These are phyloP conservation scores for Diachasma alloeum DNA, from an alignment of 1,140 invertebrate species.

Conservation along the genomic window DNA sequence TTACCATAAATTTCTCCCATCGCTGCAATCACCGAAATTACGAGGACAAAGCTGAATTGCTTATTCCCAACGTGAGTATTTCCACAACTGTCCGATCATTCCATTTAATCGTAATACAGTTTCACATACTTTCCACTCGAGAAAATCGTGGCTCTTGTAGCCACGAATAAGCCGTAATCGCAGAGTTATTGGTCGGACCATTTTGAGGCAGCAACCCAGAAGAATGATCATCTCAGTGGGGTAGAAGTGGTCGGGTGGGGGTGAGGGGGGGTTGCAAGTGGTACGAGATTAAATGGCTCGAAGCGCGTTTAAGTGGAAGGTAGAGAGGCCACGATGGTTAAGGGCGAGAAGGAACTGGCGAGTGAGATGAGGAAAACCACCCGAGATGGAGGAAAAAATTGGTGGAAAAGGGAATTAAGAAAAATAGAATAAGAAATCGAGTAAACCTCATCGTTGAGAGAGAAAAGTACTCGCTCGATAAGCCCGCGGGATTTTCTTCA, in stretches of 20 bases:
- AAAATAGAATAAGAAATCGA: slow-evolving; percentile 30
- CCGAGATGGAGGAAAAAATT: slow-evolving; percentile 22
- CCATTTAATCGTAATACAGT: not conserved
- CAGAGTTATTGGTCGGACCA: slow-evolving; percentile 28
- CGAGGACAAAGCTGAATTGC: too few relatives aligned
- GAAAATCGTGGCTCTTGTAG: not conserved
- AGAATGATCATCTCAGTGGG: slow-evolving; percentile 26
- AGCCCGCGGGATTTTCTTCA: slow-evolving; percentile 27
- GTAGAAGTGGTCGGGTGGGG: not conserved
- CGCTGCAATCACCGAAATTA: too few relatives aligned
- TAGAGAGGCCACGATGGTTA: slow-evolving; percentile 27
- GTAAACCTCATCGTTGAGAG: slow-evolving; percentile 24
- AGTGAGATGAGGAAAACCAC: slow-evolving; percentile 15
- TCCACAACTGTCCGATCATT: not conserved
- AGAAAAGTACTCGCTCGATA: slow-evolving; percentile 31
- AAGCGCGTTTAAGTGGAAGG: slow-evolving; percentile 32
- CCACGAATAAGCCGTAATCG: slow-evolving; percentile 24
- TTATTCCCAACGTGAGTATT: not conserved
- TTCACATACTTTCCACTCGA: not conserved
- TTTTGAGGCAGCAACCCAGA: slow-evolving; percentile 28
- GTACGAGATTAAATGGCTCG: slow-evolving; percentile 31
- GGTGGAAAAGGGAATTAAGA: slow-evolving; percentile 24
- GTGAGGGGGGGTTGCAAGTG: slow-evolving; percentile 2
- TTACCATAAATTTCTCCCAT: too few relatives aligned
- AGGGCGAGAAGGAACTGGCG: slow-evolving; percentile 26